A percentile compares a stretch with the other conserved stretches of the same genome.
phyloP scores from a whole-genome alignment of 2,113 vertebrate genomes.

The Xiphophorus maculatus region DNA sequence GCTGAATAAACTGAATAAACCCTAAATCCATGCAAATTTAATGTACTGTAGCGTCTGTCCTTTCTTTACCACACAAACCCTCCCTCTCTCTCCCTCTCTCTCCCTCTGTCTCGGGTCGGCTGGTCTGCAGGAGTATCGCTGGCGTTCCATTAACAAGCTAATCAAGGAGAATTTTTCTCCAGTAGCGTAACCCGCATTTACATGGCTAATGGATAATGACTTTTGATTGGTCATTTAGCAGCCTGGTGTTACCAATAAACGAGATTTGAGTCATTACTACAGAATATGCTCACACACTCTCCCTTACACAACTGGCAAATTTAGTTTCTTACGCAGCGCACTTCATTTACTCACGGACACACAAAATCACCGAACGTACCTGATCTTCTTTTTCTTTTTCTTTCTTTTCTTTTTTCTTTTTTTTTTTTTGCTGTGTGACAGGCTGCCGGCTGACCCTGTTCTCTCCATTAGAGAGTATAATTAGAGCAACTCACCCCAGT shows the following conservation, averaged over 20 bases:
- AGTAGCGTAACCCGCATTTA: conserved; percentile 73
- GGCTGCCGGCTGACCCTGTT: conserved; percentile 88
- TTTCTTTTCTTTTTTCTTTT: too few species aligned
- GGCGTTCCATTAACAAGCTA: conserved; percentile 70
- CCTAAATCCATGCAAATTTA: background rate
- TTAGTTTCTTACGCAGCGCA: conserved; percentile 60
- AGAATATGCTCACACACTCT: conserved; percentile 58
- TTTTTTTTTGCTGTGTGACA: conserved; percentile 72
- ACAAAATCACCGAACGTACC: conserved; percentile 55
- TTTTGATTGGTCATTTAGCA: conserved; percentile 79
- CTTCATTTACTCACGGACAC: conserved; percentile 58
- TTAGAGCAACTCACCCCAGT: conserved; percentile 95
- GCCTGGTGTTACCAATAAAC: conserved; percentile 74
- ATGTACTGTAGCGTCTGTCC: background rate
- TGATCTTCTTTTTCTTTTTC: conserved; percentile 19
- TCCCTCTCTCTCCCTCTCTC: background rate
- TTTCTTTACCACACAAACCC: background rate
- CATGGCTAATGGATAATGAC: conserved; percentile 80
- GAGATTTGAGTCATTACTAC: conserved; percentile 76
- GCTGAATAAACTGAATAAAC: background rate
- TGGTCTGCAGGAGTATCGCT: conserved; percentile 51
- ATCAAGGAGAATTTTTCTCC: conserved; percentile 73
- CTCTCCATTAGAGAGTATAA: conserved; percentile 98
- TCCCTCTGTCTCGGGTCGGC: conserved; percentile 15
- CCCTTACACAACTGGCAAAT: conserved; percentile 61